Conservation (phyloP, 2,113 vertebrate species). For the Chroicocephalus ridibundus region DNA sequence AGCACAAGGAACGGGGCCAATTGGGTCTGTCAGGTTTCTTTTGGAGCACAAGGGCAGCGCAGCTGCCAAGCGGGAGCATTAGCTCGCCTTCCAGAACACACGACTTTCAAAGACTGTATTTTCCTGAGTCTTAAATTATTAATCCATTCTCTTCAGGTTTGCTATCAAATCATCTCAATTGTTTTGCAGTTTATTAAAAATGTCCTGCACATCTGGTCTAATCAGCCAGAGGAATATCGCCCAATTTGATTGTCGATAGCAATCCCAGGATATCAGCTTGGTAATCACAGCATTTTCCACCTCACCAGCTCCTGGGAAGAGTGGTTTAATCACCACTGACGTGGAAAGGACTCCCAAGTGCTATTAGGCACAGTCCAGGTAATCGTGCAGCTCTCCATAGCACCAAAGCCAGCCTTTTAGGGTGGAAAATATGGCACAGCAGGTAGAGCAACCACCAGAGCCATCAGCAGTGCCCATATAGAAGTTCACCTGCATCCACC, state of each 20-base stretch:
- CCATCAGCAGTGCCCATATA: accelerated
- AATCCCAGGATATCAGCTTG: not conserved
- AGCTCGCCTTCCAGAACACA: not conserved
- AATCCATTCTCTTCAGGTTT: not conserved
- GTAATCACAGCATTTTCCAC: not conserved
- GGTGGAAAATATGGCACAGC: not conserved
- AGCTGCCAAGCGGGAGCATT: accelerated
- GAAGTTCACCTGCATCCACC: accelerated
- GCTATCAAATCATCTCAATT: not conserved
- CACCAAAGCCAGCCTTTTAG: not conserved
- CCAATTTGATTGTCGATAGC: not conserved
- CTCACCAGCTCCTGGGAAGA: not conserved
- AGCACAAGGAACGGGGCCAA: accelerated
- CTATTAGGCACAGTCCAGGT: accelerated
- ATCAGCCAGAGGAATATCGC: not conserved
- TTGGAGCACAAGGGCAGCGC: not conserved
- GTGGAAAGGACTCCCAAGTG: not conserved
- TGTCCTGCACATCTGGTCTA: not conserved
- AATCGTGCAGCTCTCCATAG: not conserved
- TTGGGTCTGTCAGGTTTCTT: not conserved
- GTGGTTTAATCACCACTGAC: not conserved
- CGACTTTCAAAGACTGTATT: not conserved
- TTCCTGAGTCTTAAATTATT: not conserved
- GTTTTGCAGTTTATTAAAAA: slow-evolving; percentile 8
- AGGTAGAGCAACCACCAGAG: not conserved